Conservation (phyloP, 2,888 invertebrate genomes). For the Liodrosophila aerea region DNA sequence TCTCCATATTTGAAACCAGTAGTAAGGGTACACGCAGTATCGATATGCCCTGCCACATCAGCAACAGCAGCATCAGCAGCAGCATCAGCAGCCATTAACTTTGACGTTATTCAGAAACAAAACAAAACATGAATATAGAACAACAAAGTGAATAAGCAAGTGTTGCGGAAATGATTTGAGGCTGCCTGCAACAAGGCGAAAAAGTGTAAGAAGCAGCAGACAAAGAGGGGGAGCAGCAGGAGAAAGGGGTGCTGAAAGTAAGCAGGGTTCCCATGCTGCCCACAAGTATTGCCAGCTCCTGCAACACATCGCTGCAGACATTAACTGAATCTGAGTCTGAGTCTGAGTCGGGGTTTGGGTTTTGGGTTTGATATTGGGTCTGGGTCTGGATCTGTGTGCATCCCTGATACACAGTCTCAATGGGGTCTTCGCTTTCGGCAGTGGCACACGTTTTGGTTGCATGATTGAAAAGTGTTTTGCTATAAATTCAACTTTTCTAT, state of each 20-base stretch:
- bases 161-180: constrained; percentile 75
- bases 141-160: constrained; percentile 61
- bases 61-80: too few species aligned
- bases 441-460: constrained; percentile 55
- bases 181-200: constrained; percentile 29
- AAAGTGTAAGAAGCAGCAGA: neutral
- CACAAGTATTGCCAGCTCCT: too few species aligned
- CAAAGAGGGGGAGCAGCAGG: too few species aligned
- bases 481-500: constrained; percentile 72
- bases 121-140: constrained; percentile 23
- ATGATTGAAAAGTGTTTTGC: constrained; percentile 74
- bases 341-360: neutral
- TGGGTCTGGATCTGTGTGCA: neutral
- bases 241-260: too few species aligned
- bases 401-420: too few species aligned
- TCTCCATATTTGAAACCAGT: too few species aligned
- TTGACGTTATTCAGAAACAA: constrained; percentile 44
- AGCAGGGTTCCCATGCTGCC: too few species aligned
- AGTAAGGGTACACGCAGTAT: constrained; percentile 10
- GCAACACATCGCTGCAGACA: too few species aligned
- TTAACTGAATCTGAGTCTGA: too few species aligned
- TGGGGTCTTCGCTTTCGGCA: too few species aligned
- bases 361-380: neutral
- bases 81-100: constrained; percentile 34
- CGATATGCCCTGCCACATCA: neutral